Evolutionary conservation across 2,888 invertebrate species (phyloP), one percentile per base, ranked within the genome.

Genomic region (Polyommatus icarus): DNA sequence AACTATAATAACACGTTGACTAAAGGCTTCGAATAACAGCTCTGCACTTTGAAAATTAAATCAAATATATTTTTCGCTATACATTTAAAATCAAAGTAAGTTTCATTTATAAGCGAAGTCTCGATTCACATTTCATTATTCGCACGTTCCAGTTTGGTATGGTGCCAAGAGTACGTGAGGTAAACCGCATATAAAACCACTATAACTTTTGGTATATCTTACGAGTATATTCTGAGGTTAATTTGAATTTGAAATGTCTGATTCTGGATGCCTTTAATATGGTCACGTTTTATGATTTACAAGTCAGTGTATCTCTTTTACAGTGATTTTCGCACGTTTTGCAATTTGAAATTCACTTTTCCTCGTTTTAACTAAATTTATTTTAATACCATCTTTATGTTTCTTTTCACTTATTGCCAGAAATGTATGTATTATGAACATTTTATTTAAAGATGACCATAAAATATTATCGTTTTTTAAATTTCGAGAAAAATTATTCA

Each of bases 101-200:
- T 75, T 75, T 75, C 75, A 54, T 75, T 75, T 75, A 75, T 54
- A 75, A 75, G 75, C 75, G 29, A 75, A 54, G 75, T 75, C 75
- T 75, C 75, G 75, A 75, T 54, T 75, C 75, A 75, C 75, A 75
- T 75, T 75, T 75, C 75, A 54, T 75, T 75, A 75, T 29, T 75
- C 75, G 75, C 50, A 75, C 75, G 75, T 75, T 54, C 75, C 29
- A 75, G 75, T 54, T 73, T 75, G 75, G 75, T 75, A 54, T 75
- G 75, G 54, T 75, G 75, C 75, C 75, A 75, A 75, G 75, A 75
- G 29, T 54, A 75, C 75, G 75, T 75, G 75, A 75, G 75, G 75
- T 75, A 75, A 75, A 75, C 75, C 75, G 75, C 75, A 75, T 54
- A 72, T 72, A 75, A 75, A 75, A 75, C 50, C 75, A 75, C 50